Base-by-base conservation (phyloP, 1,140 invertebrate species). In the Euschistus heros region DNA sequence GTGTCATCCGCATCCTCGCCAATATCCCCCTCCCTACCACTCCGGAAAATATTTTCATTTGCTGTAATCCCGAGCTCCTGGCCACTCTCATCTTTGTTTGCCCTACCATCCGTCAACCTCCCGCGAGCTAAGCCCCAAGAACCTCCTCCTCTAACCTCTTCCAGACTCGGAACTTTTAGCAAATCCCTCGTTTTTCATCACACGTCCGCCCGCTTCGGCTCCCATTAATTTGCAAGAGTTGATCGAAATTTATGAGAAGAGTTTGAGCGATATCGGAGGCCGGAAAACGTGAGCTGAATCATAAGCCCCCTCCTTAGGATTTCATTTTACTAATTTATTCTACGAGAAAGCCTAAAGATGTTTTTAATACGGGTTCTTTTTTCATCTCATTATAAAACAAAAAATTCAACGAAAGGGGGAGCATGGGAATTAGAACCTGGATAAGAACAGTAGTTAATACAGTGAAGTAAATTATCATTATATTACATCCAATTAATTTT, bases 131-230 rank as follows among this genome's bases (percentile, higher is more conserved):
- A 26, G n/a, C 47, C 47, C 47, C 47, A 6, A 18, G n/a, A 18
- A 20, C 47, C 2, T 22, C n/a, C 22, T 7, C 20, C 22, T 55
- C 22, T 24, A 24, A 22, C 54, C 24, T 24, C 54, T 57, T 57
- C 24, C 24, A 57, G 54, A 24, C 24, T 57, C 10, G 24, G 24
- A 57, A 57, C 54, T 57, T 57, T 26, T 24, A 7, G 20, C 1
- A 57, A 57, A 57, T 57, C 54, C 54, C 54, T 57, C 54, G 54
- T 57, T 57, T 57, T 57, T 57, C 54, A 57, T 57, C 54, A 57
- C 54, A 57, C 54, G 54, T 26, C 54, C 54, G 18, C 54, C 20
- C 47, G n/a, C 47, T 50, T 22, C 47, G n/a, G 6, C 24, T 20
- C 54, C 54, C 54, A 57, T 57, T 57, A 57, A 57, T 57, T 57